Base-by-base conservation (phyloP, 2,888 invertebrate species). In the Acrocyrtus sp. region DNA sequence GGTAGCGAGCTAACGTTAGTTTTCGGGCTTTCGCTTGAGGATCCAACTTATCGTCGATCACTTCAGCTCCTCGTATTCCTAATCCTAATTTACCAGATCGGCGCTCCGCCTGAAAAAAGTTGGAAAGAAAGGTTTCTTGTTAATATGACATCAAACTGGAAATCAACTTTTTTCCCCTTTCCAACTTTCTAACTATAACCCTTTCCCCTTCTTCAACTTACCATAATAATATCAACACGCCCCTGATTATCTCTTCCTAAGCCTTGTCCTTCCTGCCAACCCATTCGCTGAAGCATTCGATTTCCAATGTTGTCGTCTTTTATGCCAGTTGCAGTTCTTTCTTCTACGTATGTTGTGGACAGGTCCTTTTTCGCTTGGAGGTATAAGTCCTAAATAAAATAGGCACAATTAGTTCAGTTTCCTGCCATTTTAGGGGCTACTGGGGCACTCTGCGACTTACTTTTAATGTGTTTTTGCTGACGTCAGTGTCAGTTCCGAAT, bases 191-290 rank as follows among this genome's bases (percentile, higher is more conserved):
- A n/a, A n/a, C n/a, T n/a, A n/a, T n/a, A n/a, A n/a, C n/a, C n/a
- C n/a, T n/a, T n/a, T n/a, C n/a, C n/a, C n/a, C n/a, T n/a, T n/a
- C n/a, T n/a, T n/a, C n/a, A 34, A 10, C 15, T 56, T 74, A 93
- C 94, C 87, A 96, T 94, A 77, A 98, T 94, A 54, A 97, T 97
- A 62, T 93, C 93, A 24, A 95, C 94, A 81, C 95, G 87, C 15
- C 96, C 98, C 85, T 98, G 98, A 83, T 95, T 95, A 62, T 90
- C 89, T 84, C 93, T 43, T 94, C 0, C 99, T 22, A 99, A 86
- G 0, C 99, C 99, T 86, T 94, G 91, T 0, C 99, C 99, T 83
- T 96, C 96, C 5, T 92, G 92, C 99, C 99, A 99, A 3, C 99
- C 99, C 99, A 99, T 99, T 85, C 96, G 96, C 85, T 98, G 96